Evolutionary conservation across 2,888 invertebrate genomes (phyloP), one percentile per base, ranked within the genome.

Genomic region (Proisotoma minuta): DNA sequence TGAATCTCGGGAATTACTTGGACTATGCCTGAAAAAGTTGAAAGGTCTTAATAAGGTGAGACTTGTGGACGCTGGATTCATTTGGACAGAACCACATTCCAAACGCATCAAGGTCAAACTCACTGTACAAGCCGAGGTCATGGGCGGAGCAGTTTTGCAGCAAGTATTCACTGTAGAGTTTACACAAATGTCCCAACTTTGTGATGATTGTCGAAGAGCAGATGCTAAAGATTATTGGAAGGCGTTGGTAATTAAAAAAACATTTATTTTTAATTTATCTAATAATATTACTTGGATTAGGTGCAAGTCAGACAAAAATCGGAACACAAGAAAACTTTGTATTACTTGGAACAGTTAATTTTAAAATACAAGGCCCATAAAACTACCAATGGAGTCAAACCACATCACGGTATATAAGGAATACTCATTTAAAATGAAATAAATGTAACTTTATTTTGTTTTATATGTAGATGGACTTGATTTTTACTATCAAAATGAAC

Each of bases 21-120:
- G 89, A 0, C 78, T 99, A 1, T 99, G 99, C 75, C 81, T 99
- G 56, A 95, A 96, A 77, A 91, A 88, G 76, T 78, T 99, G 24
- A 97, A 90, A 78, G 93, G 93, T 0, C 80, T 98, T 5, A 88
- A 85, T 75, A 85, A 88, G 76, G 90, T 98, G 0, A 91, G 94
- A 76, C 81, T 99, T 18, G 82, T 97, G 59, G 98, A 99, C 82
- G 99, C 99, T 43, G 87, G 89, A 0, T 99, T 99, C 81, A 85
- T 96, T 2, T 99, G 98, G 98, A 99, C 99, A 10, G 99, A 99
- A 77, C 95, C 97, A 39, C 99, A 99, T 81, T 99, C 98, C 1
- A 96, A 93, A 79, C 84, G 99, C 70, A 87, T 99, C 57, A 98
- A 97, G 82, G 84, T 88, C 0, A 92, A 94, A 80, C 79, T 99